Conservation (phyloP, 1,140 invertebrate genomes). For the Caenorhabditis tropicalis region DNA sequence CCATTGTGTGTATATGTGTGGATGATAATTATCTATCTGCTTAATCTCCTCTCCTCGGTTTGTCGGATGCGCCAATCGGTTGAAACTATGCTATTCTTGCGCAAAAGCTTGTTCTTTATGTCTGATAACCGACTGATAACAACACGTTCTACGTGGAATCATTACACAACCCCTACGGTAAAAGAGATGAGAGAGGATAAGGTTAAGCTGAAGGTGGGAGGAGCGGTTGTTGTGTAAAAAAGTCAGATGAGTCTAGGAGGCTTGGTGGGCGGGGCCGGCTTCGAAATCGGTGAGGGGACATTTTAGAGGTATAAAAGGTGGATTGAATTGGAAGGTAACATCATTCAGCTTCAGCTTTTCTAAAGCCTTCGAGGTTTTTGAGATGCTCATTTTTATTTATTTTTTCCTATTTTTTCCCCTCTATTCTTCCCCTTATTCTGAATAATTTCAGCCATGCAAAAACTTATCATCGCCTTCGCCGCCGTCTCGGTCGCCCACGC, state of each 20-base stretch:
- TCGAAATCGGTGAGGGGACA: background rate
- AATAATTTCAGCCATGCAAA: conserved; percentile 23
- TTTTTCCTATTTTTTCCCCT: background rate
- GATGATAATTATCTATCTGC: background rate
- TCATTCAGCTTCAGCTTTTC: background rate
- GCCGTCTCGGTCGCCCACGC: background rate
- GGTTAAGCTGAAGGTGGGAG: background rate
- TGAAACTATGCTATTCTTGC: background rate
- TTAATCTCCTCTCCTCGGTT: background rate
- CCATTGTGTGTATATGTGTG: background rate
- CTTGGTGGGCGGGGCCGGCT: background rate
- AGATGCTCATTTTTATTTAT: background rate
- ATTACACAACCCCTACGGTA: background rate
- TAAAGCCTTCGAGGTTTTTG: background rate
- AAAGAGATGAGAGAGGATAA: background rate
- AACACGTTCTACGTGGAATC: conserved; percentile 34
- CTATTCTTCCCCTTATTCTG: background rate
- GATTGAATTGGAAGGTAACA: background rate
- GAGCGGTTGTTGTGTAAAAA: background rate
- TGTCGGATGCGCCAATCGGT: conserved; percentile 16
- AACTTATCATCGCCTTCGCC: conserved; percentile 33
- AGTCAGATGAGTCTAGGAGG: background rate
- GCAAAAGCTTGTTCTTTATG: conserved; percentile 34
- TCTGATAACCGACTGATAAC: conserved; percentile 22
- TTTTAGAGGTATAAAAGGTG: background rate